Base-by-base conservation (phyloP, 2,113 vertebrate species). In the Collichthys lucidus region DNA sequence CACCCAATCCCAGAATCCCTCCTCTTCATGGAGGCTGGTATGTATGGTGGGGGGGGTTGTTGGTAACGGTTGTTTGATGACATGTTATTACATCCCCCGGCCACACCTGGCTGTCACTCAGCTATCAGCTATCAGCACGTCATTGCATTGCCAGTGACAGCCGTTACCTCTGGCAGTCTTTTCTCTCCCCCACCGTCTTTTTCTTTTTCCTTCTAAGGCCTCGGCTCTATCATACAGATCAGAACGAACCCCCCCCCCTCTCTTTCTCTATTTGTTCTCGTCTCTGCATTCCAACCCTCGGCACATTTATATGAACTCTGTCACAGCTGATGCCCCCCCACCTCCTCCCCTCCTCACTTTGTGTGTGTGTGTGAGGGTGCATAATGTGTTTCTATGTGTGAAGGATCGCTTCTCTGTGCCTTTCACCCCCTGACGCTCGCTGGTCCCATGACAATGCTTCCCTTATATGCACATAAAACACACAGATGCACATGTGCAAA, bases 361-460 rank as follows among this genome's bases (percentile, higher is more conserved):
- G 79, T 81, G 80, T 80, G 65, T 86, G 83, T 35, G 82, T 91
- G 84, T 80, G 80, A 68, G 72, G 61, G 71, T 88, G 86, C 77
- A 80, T 88, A 88, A 89, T 90, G 88, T 85, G 80, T 84, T 77
- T 81, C 82, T 83, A 72, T 80, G 66, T 85, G 83, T 82, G 79
- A 91, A 88, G 75, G 84, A 91, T 85, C 31, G 79, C 77, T 72
- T 84, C 86, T 88, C 75, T 87, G 92, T 86, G 91, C 86, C 87
- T 90, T 86, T 86, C 86, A 80, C 86, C 79, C 84, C 89, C 77
- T 82, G 69, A 86, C 53, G 47, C 86, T 87, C 64, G 12, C 81
- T 87, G 79, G 78, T 89, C 88, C 85, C 85, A 80, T 88, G 86
- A 95, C 94, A 94, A 93, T 92, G 89, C 85, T 84, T 84, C 84